Percentiles rank a stretch among this genome's conserved stretches.
phyloP scores from a whole-genome alignment of 2,113 vertebrate species.

The Austrofundulus limnaeus region DNA sequence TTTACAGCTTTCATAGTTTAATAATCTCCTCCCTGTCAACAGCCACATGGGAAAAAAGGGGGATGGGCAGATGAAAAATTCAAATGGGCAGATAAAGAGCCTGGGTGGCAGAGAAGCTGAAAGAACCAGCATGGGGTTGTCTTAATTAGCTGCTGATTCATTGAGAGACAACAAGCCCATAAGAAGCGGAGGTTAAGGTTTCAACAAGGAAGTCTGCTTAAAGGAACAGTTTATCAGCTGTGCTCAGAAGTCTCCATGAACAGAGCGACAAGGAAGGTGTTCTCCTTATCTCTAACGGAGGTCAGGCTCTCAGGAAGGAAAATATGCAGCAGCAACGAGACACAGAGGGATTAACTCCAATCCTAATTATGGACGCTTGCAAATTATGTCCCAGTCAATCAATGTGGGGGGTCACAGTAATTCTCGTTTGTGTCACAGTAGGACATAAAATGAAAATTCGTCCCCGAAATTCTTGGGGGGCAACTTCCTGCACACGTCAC shows the following conservation, averaged over 20 bases:
- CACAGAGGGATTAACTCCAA: constrained; percentile 73
- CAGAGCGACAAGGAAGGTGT: constrained; percentile 56
- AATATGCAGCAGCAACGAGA: constrained; percentile 63
- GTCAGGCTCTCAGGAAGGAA: constrained; percentile 67
- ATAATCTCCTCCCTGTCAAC: constrained; percentile 10
- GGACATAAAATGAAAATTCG: constrained; percentile 64
- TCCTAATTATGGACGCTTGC: constrained; percentile 69
- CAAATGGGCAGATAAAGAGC: constrained; percentile 5
- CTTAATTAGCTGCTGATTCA: constrained; percentile 60
- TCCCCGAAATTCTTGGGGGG: constrained; percentile 33
- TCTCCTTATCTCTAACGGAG: constrained; percentile 73
- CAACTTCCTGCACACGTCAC: constrained; percentile 35
- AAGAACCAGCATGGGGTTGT: constrained; percentile 24
- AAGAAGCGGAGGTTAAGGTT: constrained; percentile 34
- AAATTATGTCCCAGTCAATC: constrained; percentile 71
- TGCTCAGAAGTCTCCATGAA: constrained; percentile 41
- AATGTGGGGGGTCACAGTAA: constrained; percentile 70
- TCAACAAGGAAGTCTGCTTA: constrained; percentile 42
- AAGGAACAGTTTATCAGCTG: constrained; percentile 59
- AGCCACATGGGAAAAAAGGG: not conserved
- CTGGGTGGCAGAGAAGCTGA: constrained; percentile 15
- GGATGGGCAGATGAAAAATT: constrained; percentile 30
- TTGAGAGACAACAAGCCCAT: constrained; percentile 36
- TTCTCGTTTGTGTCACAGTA: constrained; percentile 51
- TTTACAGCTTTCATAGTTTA: constrained; percentile 1